Conservation (phyloP, 1,140 invertebrate species). For the Caligus rogercresseyi region DNA sequence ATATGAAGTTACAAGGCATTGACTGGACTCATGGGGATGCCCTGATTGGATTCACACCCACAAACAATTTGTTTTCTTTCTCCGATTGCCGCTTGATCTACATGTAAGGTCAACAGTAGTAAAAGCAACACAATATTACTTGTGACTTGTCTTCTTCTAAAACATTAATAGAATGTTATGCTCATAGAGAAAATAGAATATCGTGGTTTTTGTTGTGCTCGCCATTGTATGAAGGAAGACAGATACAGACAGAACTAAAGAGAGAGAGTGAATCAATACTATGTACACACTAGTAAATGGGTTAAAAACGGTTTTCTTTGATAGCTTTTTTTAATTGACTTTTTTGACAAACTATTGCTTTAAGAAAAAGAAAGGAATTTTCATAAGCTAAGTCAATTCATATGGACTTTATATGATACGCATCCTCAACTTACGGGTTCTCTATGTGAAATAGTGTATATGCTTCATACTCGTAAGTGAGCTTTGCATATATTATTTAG, state of each 20-base stretch:
- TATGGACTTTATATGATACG: not conserved
- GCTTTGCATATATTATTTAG: too few species aligned
- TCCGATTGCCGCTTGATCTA: not conserved
- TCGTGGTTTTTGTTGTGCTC: too few species aligned
- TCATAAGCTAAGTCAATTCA: not conserved
- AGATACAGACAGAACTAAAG: too few species aligned
- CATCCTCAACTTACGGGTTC: not conserved
- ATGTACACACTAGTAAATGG: not conserved
- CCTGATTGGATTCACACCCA: too few species aligned
- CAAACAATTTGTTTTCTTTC: not conserved
- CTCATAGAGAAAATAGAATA: not conserved
- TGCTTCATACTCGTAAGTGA: not conserved
- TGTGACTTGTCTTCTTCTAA: not conserved
- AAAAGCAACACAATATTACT: not conserved
- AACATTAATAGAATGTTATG: not conserved
- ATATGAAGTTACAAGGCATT: slow-evolving; percentile 16
- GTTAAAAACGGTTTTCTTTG: not conserved
- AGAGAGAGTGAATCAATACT: not conserved
- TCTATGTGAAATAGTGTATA: not conserved
- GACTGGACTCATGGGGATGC: not conserved
- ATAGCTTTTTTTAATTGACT: not conserved
- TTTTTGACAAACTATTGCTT: not conserved
- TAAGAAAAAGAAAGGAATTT: not conserved
- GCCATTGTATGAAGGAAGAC: too few species aligned
- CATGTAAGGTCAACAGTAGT: not conserved